Conservation (phyloP, 1,140 invertebrate genomes). For the Cryptotermes secundus region DNA sequence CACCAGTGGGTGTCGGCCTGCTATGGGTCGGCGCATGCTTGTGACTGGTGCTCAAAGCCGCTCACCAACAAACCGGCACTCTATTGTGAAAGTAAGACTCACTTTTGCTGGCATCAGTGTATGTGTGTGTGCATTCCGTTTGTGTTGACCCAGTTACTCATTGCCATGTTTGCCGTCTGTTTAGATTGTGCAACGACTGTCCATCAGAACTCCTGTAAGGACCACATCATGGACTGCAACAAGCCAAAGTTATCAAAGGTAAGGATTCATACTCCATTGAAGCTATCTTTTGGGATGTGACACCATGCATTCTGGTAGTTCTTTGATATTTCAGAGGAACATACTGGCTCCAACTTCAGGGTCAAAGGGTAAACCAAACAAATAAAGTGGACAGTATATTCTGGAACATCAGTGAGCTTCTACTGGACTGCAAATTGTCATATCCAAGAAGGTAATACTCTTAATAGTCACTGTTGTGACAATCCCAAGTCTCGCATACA, state of each 20-base stretch:
- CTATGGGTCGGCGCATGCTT: slow-evolving; percentile 68
- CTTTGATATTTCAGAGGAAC: no score
- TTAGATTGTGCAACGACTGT: slow-evolving; percentile 79
- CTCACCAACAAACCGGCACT: slow-evolving; percentile 75
- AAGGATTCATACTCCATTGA: slow-evolving; percentile 32
- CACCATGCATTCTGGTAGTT: no score
- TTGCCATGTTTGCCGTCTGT: slow-evolving; percentile 41
- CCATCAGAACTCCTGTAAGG: slow-evolving; percentile 83
- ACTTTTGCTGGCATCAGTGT: background rate
- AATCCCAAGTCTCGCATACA: no score
- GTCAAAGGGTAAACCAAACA: no score
- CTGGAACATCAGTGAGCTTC: no score
- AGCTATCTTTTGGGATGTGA: no score
- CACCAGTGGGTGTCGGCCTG: slow-evolving; percentile 78
- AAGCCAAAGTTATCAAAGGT: slow-evolving; percentile 69
- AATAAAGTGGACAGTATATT: no score
- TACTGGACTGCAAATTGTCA: no score
- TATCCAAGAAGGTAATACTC: no score
- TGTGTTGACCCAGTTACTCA: background rate
- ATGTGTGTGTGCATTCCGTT: background rate
- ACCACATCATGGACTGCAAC: slow-evolving; percentile 77
- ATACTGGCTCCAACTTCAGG: no score
- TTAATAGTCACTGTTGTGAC: no score
- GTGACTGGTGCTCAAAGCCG: slow-evolving; percentile 79
- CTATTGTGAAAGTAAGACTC: slow-evolving; percentile 62